Evolutionary conservation across 2,113 vertebrate species (phyloP), one percentile per base, ranked within the genome.

Genomic region (Catharus bicknelli): DNA sequence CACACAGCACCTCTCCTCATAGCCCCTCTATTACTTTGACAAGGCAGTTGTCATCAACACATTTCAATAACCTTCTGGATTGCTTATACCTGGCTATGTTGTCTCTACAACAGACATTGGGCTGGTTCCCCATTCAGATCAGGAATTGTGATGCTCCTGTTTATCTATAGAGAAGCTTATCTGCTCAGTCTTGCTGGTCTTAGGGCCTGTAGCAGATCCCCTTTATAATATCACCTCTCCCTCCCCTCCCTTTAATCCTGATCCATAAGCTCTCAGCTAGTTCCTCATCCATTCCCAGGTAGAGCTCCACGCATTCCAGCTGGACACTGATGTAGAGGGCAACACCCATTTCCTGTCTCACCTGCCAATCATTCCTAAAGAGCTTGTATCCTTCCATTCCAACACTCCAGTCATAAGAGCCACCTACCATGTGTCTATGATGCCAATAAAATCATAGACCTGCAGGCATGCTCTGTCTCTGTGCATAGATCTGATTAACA

Each of bases 111-210:
- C 23, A n/a, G 27, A 45, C 8, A 21, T 20, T 9, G 22, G 9
- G 16, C 10, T 51, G 7, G 8, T 23, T 29, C 11, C 13, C 40
- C 27, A 40, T 17, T 38, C 16, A 25, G 38, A 53, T 15, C 8
- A 51, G 59, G 10, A 74, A 38, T 27, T 45, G 22, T 51, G 27
- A 21, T 0, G 0, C 9, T 75, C 15, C 23, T 11, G 3, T 45
- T 10, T 25, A 7, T 34, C n/a, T 54, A 13, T 1, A 68, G 47
- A 68, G 16, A 9, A 9, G 13, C 13, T 54, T 16, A 61, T 42
- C 29, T 51, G 5, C 25, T 61, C 23, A 34, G 40, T 42, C 23
- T 75, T 68, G 20, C n/a, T 34, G 23, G 16, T 34, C n/a, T 25
- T 15, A 38, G 15, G n/a, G 16, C 29, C 23, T 32, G 22, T 15